Conservation (phyloP, 1,140 invertebrate species). For the Campoletis sonorensis region DNA sequence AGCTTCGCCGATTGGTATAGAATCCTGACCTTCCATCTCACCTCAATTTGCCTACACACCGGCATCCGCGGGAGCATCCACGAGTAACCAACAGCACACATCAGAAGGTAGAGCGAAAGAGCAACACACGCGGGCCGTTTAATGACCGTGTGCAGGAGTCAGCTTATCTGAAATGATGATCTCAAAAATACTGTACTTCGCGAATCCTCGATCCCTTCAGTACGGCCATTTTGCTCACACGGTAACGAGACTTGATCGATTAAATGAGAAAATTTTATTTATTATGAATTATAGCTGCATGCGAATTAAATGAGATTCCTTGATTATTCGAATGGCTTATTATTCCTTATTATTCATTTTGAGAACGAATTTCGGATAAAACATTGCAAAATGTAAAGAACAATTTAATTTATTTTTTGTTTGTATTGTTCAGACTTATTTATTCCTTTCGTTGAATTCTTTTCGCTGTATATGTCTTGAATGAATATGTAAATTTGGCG, state of each 20-base stretch:
- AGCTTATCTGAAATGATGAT: slow-evolving; percentile 77
- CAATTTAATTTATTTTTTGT: too few species aligned
- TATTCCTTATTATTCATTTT: neutral
- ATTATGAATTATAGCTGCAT: slow-evolving; percentile 14
- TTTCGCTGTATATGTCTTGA: too few species aligned
- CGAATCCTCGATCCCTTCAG: slow-evolving; percentile 18
- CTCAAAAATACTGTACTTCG: slow-evolving; percentile 65
- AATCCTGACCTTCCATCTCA: slow-evolving; percentile 76
- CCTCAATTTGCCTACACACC: slow-evolving; percentile 77
- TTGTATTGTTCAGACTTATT: too few species aligned
- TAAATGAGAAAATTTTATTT: slow-evolving; percentile 35
- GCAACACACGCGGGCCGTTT: slow-evolving; percentile 12
- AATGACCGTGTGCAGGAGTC: slow-evolving; percentile 52
- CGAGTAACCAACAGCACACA: slow-evolving; percentile 34
- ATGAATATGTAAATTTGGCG: too few species aligned
- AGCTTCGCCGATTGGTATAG: slow-evolving; percentile 59
- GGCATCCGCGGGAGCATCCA: slow-evolving; percentile 67
- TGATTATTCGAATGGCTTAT: slow-evolving; percentile 1
- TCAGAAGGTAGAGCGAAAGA: slow-evolving; percentile 7
- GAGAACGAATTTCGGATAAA: neutral
- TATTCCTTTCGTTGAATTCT: too few species aligned
- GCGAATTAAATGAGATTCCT: slow-evolving; percentile 12
- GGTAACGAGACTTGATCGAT: slow-evolving; percentile 46
- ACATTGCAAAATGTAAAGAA: neutral
- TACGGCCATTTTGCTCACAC: slow-evolving; percentile 26